These are phyloP conservation scores for Agrilus biguttatus DNA, from an alignment of 2,888 invertebrate species.

Conservation along the genomic window DNA sequence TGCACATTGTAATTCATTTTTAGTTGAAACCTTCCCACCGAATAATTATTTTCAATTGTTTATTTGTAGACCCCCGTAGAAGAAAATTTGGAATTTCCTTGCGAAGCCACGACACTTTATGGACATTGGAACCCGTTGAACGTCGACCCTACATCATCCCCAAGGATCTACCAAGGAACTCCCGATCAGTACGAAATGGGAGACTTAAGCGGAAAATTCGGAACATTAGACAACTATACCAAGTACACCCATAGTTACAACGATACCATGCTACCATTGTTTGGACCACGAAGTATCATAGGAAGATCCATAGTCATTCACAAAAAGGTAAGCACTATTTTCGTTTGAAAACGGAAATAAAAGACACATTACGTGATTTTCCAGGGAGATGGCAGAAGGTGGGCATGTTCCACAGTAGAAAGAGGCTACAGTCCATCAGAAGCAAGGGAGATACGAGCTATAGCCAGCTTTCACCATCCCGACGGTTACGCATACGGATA, in stretches of 20 bases:
- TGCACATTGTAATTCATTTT: slow-evolving; percentile 54
- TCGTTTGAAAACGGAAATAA: not conserved
- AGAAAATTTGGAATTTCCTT: slow-evolving; percentile 72
- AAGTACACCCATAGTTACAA: slow-evolving; percentile 48
- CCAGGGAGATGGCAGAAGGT: slow-evolving; percentile 43
- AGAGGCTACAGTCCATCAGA: slow-evolving; percentile 80
- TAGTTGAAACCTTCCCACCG: not conserved
- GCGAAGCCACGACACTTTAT: slow-evolving; percentile 67
- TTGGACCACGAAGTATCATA: slow-evolving; percentile 66
- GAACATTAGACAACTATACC: slow-evolving; percentile 50
- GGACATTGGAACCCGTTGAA: slow-evolving; percentile 78
- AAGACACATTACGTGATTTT: not conserved
- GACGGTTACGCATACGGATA: slow-evolving; percentile 74
- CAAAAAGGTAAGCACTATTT: slow-evolving; percentile 37
- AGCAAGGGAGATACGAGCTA: slow-evolving; percentile 70
- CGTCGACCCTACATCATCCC: slow-evolving; percentile 47
- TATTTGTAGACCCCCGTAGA: slow-evolving; percentile 59
- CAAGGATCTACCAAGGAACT: slow-evolving; percentile 45
- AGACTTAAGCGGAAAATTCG: slow-evolving; percentile 76
- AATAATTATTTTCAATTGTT: not conserved
- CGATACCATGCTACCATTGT: slow-evolving; percentile 68
- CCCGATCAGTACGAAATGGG: slow-evolving; percentile 79
- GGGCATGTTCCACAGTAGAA: slow-evolving; percentile 76
- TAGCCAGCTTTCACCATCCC: slow-evolving; percentile 86
- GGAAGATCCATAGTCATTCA: slow-evolving; percentile 80